Evolutionary conservation across 2,797 vertebrate species (phyloP), one percentile per base, ranked within the genome.

Genomic region (Loriculus beryllinus): DNA sequence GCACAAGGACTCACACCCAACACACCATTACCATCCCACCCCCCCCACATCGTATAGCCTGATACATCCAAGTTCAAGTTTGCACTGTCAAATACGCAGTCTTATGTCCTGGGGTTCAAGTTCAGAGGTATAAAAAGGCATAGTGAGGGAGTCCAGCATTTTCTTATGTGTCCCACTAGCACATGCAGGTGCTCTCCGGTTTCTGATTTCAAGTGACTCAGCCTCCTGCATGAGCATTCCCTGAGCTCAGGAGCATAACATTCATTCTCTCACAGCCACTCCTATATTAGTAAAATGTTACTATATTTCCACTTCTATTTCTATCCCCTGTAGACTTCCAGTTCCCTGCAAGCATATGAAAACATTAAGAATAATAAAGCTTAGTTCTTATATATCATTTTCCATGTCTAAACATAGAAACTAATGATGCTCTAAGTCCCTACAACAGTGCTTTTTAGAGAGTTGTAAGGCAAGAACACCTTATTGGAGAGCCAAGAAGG

Each of bases 331-430:
- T 9, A 62, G 93, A 92, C 45, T 83, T 93, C 42, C 70, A 63
- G 82, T 78, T 93, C 92, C 95, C 87, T 92, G 54, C 71, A 93
- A 87, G 91, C 89, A 92, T 90, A 93, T 84, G 91, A 96, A 96
- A 95, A 89, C 93, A 93, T 92, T 91, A 94, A 63, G 86, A 96
- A 95, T 94, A 89, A 89, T 95, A 95, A 95, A 95, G 49, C 86
- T 94, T 78, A 86, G 84, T 75, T 97, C 84, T 93, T 91, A 95
- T 91, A 92, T 89, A 95, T 94, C 76, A 83, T 91, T 88, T 96
- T 92, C 94, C 76, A 88, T 93, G 87, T 94, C 95, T 96, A 96
- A 97, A 84, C 91, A 78, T 72, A 85, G 92, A 96, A 97, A 94
- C 92, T 96, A 97, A 97, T 94, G 95, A 83, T 93, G 92, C 93